phyloP scores from a whole-genome alignment of 2,113 vertebrate species.

The Etheostoma cragini region DNA sequence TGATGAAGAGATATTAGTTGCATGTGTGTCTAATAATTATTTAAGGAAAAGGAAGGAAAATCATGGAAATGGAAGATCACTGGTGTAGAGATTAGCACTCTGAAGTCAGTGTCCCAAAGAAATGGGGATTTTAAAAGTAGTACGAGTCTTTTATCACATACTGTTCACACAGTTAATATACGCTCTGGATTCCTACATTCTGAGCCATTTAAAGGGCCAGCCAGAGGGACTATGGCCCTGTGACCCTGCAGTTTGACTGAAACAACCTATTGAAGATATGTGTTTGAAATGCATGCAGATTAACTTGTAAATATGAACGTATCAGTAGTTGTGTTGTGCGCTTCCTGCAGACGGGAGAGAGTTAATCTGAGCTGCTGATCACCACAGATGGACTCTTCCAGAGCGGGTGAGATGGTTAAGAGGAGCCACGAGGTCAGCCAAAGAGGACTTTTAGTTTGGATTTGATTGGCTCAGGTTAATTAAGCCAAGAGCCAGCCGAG shows the following conservation, averaged over 20 bases:
- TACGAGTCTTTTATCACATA: too few relatives aligned
- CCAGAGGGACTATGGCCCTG: background rate
- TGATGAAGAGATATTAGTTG: too few relatives aligned
- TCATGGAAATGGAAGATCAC: too few relatives aligned
- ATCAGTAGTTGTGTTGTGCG: background rate
- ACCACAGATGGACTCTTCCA: background rate
- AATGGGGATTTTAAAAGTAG: too few relatives aligned
- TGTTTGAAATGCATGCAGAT: background rate
- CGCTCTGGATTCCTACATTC: too few relatives aligned
- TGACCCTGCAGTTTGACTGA: background rate
- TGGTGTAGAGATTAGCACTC: too few relatives aligned
- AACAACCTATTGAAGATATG: background rate
- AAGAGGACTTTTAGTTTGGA: background rate
- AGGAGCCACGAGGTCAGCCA: background rate
- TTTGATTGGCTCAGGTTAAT: slow-evolving; percentile 50
- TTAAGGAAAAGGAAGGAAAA: too few relatives aligned
- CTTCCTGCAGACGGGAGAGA: background rate
- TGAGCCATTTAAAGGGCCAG: too few relatives aligned
- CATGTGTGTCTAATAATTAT: too few relatives aligned
- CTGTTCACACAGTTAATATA: too few relatives aligned
- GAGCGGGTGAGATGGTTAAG: background rate
- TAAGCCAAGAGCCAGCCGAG: background rate
- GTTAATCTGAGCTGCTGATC: background rate
- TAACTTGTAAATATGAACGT: background rate
- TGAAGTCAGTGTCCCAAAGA: too few relatives aligned